A percentile compares a stretch with the other conserved stretches of the same genome.
These are phyloP conservation scores for Esox masquinongy DNA, from an alignment of 2,797 vertebrate genomes.

Conservation along the genomic window DNA sequence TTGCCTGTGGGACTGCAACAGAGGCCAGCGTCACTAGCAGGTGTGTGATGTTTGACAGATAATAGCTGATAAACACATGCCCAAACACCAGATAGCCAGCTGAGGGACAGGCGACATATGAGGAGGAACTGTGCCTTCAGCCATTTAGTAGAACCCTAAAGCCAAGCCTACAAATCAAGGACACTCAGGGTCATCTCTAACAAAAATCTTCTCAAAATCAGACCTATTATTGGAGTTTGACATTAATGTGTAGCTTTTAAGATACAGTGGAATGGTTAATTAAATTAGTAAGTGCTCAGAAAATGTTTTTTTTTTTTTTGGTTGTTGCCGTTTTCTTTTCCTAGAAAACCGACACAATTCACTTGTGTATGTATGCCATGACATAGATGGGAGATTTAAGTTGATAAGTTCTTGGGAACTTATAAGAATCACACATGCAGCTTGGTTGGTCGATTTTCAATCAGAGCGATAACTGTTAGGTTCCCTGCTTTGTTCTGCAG, in stretches of 20 bases:
- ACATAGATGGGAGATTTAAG: not conserved
- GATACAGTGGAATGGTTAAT: not conserved
- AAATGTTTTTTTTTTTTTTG: not conserved
- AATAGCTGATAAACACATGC: conserved; percentile 65
- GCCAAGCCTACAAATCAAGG: not conserved
- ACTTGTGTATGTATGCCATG: not conserved
- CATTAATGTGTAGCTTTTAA: not conserved
- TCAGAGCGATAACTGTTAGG: not conserved
- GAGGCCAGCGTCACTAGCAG: conserved; percentile 50
- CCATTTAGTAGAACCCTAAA: not conserved
- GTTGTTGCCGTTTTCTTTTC: not conserved
- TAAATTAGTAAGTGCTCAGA: no score
- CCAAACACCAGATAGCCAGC: conserved; percentile 39
- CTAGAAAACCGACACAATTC: not conserved
- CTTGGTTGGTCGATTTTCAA: not conserved
- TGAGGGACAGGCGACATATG: conserved; percentile 26
- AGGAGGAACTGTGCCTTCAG: conserved; percentile 18
- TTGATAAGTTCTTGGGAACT: not conserved
- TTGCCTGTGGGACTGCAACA: conserved; percentile 62
- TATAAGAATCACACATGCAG: no score
- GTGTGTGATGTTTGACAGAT: conserved; percentile 69
- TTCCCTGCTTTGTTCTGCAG: not conserved
- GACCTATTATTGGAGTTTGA: not conserved
- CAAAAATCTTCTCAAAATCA: not conserved
- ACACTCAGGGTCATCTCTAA: conserved; percentile 6